Evolutionary conservation across 2,888 invertebrate species (phyloP).

Genomic region (Oxytorus armatus): DNA sequence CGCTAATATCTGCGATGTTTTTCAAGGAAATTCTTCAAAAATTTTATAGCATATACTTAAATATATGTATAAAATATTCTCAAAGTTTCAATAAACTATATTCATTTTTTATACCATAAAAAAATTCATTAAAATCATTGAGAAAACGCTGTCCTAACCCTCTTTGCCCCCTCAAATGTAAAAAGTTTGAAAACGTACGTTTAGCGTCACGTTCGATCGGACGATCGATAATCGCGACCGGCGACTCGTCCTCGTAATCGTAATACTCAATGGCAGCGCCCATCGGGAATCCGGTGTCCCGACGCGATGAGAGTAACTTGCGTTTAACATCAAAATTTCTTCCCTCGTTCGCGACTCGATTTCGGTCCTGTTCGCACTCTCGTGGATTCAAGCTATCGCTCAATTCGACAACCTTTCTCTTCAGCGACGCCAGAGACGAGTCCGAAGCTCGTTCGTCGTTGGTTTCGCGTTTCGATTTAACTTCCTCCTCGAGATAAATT

Average conservation of each 20-base stretch:
- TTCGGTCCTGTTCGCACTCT: neutral
- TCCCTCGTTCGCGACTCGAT: neutral
- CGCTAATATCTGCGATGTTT: too few relatives aligned
- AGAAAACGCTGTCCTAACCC: too few relatives aligned
- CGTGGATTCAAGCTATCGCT: slow-evolving; percentile 68
- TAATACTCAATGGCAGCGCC: slow-evolving; percentile 74
- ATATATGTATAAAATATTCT: too few relatives aligned
- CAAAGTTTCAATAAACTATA: too few relatives aligned
- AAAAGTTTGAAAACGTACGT: slow-evolving; percentile 35
- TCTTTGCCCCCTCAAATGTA: too few relatives aligned
- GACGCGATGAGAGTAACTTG: slow-evolving; percentile 66
- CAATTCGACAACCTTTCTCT: slow-evolving; percentile 72
- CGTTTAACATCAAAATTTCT: slow-evolving; percentile 37
- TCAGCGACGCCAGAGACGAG: slow-evolving; percentile 73
- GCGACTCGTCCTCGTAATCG: slow-evolving; percentile 74
- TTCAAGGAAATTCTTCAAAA: too few relatives aligned
- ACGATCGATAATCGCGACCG: slow-evolving; percentile 7
- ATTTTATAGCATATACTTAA: too few relatives aligned
- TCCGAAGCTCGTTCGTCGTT: slow-evolving; percentile 37
- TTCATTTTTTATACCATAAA: too few relatives aligned
- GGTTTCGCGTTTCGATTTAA: slow-evolving; percentile 60
- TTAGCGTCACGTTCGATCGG: slow-evolving; percentile 28
- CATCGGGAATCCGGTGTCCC: slow-evolving; percentile 32
- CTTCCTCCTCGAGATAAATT: slow-evolving; percentile 63
- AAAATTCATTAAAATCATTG: too few relatives aligned